Percentiles rank a stretch among this genome's conserved stretches.
phyloP scores from a whole-genome alignment of 2,888 invertebrate species.

The Caenorhabditis angaria region DNA sequence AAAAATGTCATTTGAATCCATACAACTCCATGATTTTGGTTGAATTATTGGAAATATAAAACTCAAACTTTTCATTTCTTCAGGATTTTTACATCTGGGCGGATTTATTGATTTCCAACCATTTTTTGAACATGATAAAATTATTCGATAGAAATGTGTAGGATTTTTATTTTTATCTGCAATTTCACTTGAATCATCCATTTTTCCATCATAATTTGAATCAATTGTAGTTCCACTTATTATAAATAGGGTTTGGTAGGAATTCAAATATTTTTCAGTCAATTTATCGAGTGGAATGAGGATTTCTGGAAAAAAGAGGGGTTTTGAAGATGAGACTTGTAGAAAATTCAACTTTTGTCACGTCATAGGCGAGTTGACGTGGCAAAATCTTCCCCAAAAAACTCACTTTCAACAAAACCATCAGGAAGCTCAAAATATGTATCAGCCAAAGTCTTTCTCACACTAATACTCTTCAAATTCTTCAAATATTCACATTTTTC shows the following conservation, averaged over 20 bases:
- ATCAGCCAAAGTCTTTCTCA: neutral
- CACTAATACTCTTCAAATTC: neutral
- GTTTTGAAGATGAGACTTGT: too few species aligned
- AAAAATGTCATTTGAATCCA: conserved; percentile 20
- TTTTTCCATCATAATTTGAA: conserved; percentile 34
- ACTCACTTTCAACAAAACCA: neutral
- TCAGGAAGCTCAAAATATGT: neutral
- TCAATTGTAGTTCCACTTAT: conserved; percentile 43
- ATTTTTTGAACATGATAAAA: conserved; percentile 21
- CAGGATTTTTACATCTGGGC: conserved; percentile 21
- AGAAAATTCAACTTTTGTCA: neutral
- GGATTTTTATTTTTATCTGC: neutral
- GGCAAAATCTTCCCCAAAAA: neutral
- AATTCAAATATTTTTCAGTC: conserved; percentile 29
- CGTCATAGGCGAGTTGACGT: neutral
- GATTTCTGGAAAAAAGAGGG: conserved; percentile 35
- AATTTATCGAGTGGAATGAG: conserved; percentile 30
- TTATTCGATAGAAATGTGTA: conserved; percentile 31
- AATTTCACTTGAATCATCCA: conserved; percentile 6
- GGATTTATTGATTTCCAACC: conserved; percentile 27
- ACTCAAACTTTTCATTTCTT: conserved; percentile 17
- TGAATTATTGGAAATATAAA: conserved; percentile 33
- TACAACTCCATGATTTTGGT: conserved; percentile 7
- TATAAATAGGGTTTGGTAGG: conserved; percentile 27
- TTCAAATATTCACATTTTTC: neutral